Conservation (phyloP, 2,888 invertebrate species). For the Dynastes maya region DNA sequence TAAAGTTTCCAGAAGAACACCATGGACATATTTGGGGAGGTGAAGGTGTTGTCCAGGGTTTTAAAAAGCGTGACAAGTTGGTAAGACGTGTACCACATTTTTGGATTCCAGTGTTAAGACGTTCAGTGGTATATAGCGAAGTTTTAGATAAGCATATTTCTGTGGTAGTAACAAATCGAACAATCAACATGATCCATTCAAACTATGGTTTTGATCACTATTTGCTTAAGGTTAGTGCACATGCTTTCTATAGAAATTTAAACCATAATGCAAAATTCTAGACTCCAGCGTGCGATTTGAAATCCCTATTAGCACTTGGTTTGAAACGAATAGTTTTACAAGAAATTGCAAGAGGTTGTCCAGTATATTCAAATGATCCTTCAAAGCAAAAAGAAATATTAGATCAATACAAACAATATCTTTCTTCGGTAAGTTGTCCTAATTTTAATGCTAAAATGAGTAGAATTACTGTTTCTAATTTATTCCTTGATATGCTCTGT, state of each 20-base stretch:
- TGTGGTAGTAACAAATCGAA: conserved; percentile 87
- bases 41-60: conserved; percentile 93
- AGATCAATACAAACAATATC: conserved; percentile 85
- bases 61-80: conserved; percentile 76
- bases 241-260: neutral
- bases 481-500: no score
- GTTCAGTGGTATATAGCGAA: conserved; percentile 91
- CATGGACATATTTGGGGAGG: conserved; percentile 96
- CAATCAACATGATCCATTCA: conserved; percentile 89
- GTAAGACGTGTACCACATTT: conserved; percentile 84
- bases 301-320: conserved; percentile 87
- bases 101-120: conserved; percentile 89
- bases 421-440: conserved; percentile 80
- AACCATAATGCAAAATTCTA: conserved; percentile 66
- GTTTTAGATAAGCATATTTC: conserved; percentile 89
- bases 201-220: conserved; percentile 96
- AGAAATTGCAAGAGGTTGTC: conserved; percentile 79
- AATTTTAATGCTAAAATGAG: no score
- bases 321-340: conserved; percentile 89
- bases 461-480: no score
- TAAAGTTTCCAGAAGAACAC: conserved; percentile 85
- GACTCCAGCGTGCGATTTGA: conserved; percentile 93
- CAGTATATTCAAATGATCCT: conserved; percentile 78
- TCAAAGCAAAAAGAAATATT: conserved; percentile 81
- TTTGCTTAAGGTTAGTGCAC: conserved; percentile 80